A percentile compares a stretch with the other conserved stretches of the same genome.
These are phyloP conservation scores for Leuciscus waleckii DNA, from an alignment of 2,797 vertebrate species.

Conservation along the genomic window DNA sequence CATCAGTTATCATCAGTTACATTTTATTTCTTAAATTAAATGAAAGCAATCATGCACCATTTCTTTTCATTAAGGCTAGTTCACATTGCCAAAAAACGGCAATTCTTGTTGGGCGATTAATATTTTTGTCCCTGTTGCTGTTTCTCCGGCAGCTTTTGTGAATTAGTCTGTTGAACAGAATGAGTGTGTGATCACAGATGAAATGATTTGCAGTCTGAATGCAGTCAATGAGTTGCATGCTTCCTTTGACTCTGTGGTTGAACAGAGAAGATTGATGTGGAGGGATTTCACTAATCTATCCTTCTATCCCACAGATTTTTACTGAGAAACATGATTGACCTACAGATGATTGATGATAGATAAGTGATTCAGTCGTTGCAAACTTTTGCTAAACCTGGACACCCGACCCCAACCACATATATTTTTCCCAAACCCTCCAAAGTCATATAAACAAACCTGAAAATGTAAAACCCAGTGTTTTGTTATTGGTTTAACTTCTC, in stretches of 20 bases:
- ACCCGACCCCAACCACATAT: not conserved
- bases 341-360: constrained; percentile 23
- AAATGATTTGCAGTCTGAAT: constrained; percentile 4
- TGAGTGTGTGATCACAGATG: constrained; percentile 19
- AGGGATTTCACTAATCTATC: constrained; percentile 35
- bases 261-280: constrained; percentile 3
- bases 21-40: not conserved
- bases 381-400: not conserved
- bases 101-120: not conserved
- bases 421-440: not conserved
- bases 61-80: not conserved
- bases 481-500: not conserved
- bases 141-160: not conserved
- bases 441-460: not conserved
- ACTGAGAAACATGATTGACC: constrained; percentile 32
- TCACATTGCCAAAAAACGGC: not conserved
- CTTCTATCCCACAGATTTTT: constrained; percentile 15
- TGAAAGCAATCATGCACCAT: not conserved
- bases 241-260: not conserved
- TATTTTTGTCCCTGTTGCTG: not conserved
- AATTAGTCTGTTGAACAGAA: not conserved
- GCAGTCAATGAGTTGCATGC: not conserved
- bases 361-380: not conserved
- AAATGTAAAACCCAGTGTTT: not conserved
- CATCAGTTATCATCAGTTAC: not conserved